Base-by-base conservation (phyloP, 35 echinoderm and acorn worm species). In the Chiridota heheva region DNA sequence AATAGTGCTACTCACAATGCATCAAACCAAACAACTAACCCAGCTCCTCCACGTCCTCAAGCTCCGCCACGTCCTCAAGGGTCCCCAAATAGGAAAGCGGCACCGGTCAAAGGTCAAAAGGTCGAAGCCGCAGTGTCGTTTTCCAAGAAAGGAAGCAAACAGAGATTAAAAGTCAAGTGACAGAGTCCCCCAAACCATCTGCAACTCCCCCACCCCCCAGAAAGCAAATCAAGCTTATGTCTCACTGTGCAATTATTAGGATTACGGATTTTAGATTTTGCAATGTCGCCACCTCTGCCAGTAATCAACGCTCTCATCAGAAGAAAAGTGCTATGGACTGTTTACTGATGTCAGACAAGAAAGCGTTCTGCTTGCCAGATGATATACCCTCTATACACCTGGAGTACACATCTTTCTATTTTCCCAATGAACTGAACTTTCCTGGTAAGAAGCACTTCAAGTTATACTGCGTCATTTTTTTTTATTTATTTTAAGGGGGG, bases 321-420 rank as follows among this genome's bases (percentile, higher is more conserved):
- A 39, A 80, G 58, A 22, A 64, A 70, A 31, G 73, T 72, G 53
- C 42, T 78, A 17, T 49, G 36, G 12, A 62, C 80, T 18, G 78
- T 48, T 46, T 98, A 2, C 59, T 96, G 32, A 79, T 63, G 51
- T 98, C 95, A 10, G 95, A 98, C 73, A 98, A 97, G 73, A 91
- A 88, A 16, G 87, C 95, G 1, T 87, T 98, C 39, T 87, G 73
- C 26, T 46, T 91, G 10, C 95, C 89, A 17, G 47, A 69, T 36
- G 95, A 98, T 31, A 91, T 98, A 40, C 89, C 93, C 7, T 98
- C 95, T 7, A 36, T 98, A 29, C 95, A 98, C 39, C 64, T 98
- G 4, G 95, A 98, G 40, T 91, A 98, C 55, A 92, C 86, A 7
- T 98, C 93, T 6, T 98, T 92, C 60, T 98, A 98, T 60, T 98